These are phyloP conservation scores for Hermaeophaga mercurialis DNA, from an alignment of 2,888 invertebrate species.

Conservation along the genomic window DNA sequence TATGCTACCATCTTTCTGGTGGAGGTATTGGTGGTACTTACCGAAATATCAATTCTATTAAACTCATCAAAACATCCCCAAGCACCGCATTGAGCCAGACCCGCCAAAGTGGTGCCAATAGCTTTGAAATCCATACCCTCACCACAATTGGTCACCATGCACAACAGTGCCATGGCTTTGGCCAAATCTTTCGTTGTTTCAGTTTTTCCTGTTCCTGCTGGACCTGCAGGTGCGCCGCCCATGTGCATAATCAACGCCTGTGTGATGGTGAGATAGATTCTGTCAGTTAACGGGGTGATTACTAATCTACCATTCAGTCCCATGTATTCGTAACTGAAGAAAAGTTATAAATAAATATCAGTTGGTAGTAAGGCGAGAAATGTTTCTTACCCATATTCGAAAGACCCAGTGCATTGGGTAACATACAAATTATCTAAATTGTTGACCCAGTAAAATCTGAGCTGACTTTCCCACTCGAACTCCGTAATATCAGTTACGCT, in stretches of 20 bases:
- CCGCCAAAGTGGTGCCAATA: constrained; percentile 75
- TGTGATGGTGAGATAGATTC: constrained; percentile 91
- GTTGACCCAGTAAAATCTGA: constrained; percentile 90
- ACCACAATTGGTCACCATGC: constrained; percentile 89
- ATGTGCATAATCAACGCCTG: constrained; percentile 91
- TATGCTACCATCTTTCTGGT: too few relatives aligned
- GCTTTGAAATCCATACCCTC: constrained; percentile 93
- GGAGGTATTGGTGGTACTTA: too few relatives aligned
- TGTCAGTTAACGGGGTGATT: constrained; percentile 89
- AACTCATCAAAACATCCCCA: constrained; percentile 98
- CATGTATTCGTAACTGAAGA: constrained; percentile 85
- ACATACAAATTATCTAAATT: constrained; percentile 79
- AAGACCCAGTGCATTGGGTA: constrained; percentile 83
- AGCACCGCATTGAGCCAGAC: constrained; percentile 85
- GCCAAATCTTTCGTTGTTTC: constrained; percentile 92
- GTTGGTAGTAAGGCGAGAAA: too few relatives aligned
- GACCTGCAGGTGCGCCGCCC: constrained; percentile 89
- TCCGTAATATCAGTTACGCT: constrained; percentile 83
- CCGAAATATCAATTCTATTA: constrained; percentile 90
- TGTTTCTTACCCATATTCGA: constrained; percentile 72
- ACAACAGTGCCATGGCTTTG: constrained; percentile 82
- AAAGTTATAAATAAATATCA: too few relatives aligned
- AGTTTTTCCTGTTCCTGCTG: constrained; percentile 86
- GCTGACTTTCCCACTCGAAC: constrained; percentile 94
- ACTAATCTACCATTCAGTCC: constrained; percentile 90